Conservation (phyloP, 2,113 vertebrate species). For the Phaetusa simplex region DNA sequence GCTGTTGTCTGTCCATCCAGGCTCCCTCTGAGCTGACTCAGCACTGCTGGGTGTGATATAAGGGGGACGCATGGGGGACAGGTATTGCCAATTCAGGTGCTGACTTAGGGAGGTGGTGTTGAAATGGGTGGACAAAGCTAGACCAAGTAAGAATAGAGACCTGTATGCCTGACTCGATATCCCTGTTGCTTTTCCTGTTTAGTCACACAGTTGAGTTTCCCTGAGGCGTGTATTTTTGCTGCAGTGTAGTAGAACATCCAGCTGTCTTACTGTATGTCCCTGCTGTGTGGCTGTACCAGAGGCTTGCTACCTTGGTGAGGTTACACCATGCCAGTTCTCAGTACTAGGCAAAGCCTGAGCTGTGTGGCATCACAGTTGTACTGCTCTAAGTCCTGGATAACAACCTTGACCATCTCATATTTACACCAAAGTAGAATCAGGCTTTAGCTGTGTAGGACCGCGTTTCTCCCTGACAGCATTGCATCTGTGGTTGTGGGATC, state of each 20-base stretch:
- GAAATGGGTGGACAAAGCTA: background rate
- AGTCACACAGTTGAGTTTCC: background rate
- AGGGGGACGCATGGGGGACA: background rate
- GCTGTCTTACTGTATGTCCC: background rate
- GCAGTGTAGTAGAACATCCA: background rate
- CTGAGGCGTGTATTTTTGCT: background rate
- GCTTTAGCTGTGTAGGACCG: background rate
- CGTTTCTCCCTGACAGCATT: background rate
- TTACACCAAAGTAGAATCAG: background rate
- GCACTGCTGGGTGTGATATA: background rate
- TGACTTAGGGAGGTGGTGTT: background rate
- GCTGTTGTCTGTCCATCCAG: background rate
- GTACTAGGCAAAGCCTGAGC: background rate
- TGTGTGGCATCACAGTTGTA: background rate
- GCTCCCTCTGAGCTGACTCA: background rate
- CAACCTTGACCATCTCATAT: background rate
- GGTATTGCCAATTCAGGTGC: background rate
- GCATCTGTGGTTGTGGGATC: background rate
- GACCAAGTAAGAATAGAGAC: background rate
- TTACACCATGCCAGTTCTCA: background rate
- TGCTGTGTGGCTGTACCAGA: background rate
- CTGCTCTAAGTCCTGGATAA: background rate
- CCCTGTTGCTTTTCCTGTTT: background rate
- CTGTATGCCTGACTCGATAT: background rate
- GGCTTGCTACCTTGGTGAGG: background rate